A percentile compares a stretch with the other conserved stretches of the same genome.
phyloP scores from a whole-genome alignment of 2,888 invertebrate species.

The Limenitis camilla region DNA sequence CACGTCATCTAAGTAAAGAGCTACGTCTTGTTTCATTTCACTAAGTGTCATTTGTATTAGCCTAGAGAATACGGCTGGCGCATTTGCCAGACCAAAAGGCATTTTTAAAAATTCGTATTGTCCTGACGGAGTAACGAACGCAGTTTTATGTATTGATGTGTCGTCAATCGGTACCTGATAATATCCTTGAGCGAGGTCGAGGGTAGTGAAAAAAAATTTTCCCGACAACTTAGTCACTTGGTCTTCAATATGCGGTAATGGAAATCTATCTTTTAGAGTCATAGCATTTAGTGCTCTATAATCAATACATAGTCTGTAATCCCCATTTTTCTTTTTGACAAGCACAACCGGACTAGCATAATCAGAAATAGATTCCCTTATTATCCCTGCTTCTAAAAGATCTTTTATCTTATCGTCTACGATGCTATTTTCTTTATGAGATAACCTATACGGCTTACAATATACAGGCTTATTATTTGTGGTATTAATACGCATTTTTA shows the following conservation, averaged over 20 bases:
- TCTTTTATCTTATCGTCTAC: conserved; percentile 1
- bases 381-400: no score
- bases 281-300: conserved; percentile 24
- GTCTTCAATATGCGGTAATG: conserved; percentile 26
- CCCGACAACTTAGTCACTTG: conserved; percentile 19
- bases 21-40: conserved; percentile 12
- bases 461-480: no score
- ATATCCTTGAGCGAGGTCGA: conserved; percentile 24
- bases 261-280: conserved; percentile 24
- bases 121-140: conserved; percentile 42
- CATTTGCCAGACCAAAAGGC: conserved; percentile 44
- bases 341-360: conserved; percentile 31
- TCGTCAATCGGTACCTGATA: conserved; percentile 30
- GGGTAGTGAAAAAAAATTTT: conserved; percentile 10
- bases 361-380: conserved; percentile 21
- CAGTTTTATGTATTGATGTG: conserved; percentile 35
- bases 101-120: conserved; percentile 39
- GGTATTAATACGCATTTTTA: no score
- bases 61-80: conserved; percentile 40
- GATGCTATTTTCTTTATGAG: conserved; percentile 11
- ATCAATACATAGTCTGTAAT: conserved; percentile 25
- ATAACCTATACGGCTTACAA: conserved; percentile 9
- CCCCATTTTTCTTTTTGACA: conserved; percentile 25
- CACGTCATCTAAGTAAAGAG: conserved; percentile 25
- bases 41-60: conserved; percentile 32